Percentiles rank a stretch among this genome's conserved stretches.
Evolutionary conservation across 2,797 vertebrate species (phyloP).

Genomic region (Siniperca scherzeri): DNA sequence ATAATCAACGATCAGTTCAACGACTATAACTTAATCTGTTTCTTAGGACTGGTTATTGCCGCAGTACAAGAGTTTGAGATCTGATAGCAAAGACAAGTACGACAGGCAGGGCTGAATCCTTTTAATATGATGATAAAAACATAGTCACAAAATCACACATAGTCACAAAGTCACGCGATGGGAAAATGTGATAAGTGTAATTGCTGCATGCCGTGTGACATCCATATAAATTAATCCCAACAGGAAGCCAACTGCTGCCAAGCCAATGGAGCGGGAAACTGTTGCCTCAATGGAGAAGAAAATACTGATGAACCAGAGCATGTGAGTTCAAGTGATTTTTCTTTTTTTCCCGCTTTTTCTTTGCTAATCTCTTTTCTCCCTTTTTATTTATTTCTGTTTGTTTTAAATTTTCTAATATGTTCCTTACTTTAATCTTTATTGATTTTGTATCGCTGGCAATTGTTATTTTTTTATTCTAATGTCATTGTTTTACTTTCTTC

Average conservation of each 20-base stretch:
- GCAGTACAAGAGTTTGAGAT: background rate
- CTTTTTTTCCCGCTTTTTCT: background rate
- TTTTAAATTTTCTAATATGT: background rate
- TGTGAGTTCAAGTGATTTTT: constrained; percentile 33
- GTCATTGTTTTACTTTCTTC: background rate
- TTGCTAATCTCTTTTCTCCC: background rate
- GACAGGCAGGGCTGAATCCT: background rate
- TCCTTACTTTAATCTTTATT: too few relatives aligned
- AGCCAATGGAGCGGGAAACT: constrained; percentile 14
- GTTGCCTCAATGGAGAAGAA: constrained; percentile 42
- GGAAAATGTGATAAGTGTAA: background rate
- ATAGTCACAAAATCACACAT: background rate
- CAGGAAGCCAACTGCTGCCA: constrained; percentile 73
- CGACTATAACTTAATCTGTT: background rate
- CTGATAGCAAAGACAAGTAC: background rate
- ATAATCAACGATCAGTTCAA: background rate
- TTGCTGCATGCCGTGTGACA: background rate
- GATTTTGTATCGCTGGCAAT: background rate
- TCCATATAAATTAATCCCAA: background rate
- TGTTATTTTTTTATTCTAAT: background rate
- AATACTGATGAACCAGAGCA: background rate
- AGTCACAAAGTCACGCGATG: background rate
- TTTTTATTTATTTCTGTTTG: background rate
- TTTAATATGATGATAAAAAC: background rate
- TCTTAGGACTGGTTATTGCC: background rate